These are phyloP conservation scores for Mesopsocus fuscifrons DNA, from an alignment of 2,888 invertebrate genomes.

Conservation along the genomic window DNA sequence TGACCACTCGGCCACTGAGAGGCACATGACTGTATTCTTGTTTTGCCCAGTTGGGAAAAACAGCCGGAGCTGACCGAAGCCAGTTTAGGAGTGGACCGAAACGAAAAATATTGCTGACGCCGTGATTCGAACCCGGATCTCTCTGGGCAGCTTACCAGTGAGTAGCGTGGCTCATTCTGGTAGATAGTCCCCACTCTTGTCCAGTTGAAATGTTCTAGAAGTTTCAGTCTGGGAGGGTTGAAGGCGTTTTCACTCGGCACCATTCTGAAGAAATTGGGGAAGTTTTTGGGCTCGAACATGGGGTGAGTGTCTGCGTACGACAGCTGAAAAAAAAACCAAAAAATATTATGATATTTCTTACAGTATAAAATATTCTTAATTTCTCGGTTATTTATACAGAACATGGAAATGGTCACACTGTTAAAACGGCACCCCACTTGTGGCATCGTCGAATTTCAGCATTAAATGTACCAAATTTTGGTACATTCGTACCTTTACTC, in stretches of 20 bases:
- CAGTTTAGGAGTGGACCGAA: too few relatives aligned
- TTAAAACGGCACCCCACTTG: background rate
- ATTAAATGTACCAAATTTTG: too few relatives aligned
- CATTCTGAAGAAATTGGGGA: constrained; percentile 91
- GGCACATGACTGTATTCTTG: too few relatives aligned
- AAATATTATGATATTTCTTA: constrained; percentile 1
- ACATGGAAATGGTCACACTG: background rate
- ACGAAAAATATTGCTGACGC: too few relatives aligned
- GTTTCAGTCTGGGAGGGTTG: constrained; percentile 74
- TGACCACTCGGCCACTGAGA: too few relatives aligned
- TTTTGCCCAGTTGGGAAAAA: too few relatives aligned
- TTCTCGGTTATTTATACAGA: background rate
- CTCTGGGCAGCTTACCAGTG: constrained; percentile 60
- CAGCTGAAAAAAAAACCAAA: constrained; percentile 34
- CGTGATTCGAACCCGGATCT: too few relatives aligned
- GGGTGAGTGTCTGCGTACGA: constrained; percentile 97
- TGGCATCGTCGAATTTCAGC: background rate
- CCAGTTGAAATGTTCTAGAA: constrained; percentile 90
- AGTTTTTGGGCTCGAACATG: constrained; percentile 83
- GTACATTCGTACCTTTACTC: too few relatives aligned
- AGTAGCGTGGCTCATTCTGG: constrained; percentile 87
- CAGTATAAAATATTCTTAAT: background rate
- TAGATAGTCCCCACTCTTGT: constrained; percentile 92
- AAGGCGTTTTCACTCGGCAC: constrained; percentile 94
- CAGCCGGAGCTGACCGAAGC: too few relatives aligned